Base-by-base conservation (phyloP, 2,113 vertebrate species). In the Elanus axillaris region DNA sequence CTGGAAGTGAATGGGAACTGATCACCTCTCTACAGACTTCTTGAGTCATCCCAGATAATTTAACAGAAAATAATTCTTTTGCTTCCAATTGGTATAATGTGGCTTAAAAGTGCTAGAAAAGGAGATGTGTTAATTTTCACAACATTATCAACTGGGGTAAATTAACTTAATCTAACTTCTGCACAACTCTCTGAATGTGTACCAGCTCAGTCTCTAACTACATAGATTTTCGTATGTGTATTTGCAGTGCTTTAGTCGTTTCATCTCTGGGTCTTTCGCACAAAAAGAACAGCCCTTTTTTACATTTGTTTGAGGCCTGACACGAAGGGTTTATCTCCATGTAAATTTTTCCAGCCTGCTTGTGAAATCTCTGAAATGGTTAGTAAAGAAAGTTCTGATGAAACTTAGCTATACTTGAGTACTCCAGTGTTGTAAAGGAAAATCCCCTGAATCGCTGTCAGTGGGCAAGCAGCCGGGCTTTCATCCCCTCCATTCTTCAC, bases 401-500 rank as follows among this genome's bases (percentile, higher is more conserved):
- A 66, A 90, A 87, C 26, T 45, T 86, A 31, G 42, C 38, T 50
- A 10, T 36, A 85, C 75, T 22, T 67, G 56, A 52, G 69, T 71
- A 48, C 40, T 77, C 29, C 0, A 1, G 11, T 55, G 48, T 40
- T 75, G 64, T n/a, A 53, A 69, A 50, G 59, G 67, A 95, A 97
- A 96, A 94, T 88, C 78, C 45, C 38, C 48, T 74, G 75, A 72
- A 43, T 77, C 0, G 4, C 83, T 97, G 88, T 90, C 90, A 73
- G 56, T 74, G 89, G 40, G 36, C 68, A 63, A 95, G 74, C 59
- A 58, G 81, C 10, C 0, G 1, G 59, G 73, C 73, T 93, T 94
- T 77, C 74, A 85, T 83, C 67, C 60, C 23, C 32, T 91, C n/a
- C 78, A 88, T 96, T 97, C 95, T 94, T 86, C 81, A 79, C 58